Base-by-base conservation (phyloP, 2,113 vertebrate genomes). In the Verasper variegatus region DNA sequence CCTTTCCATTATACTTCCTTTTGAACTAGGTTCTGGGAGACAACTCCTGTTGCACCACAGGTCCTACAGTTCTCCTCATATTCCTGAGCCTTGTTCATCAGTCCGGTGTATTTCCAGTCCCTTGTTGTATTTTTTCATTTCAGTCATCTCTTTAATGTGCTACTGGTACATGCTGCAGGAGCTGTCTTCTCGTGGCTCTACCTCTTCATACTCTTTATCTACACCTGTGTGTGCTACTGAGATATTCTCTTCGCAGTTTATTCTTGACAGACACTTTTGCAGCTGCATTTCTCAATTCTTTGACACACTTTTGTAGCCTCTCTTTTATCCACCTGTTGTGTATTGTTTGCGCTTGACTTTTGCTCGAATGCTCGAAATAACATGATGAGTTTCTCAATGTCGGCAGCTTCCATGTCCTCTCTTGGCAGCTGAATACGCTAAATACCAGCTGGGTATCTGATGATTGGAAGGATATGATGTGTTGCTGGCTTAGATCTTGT, bases 361-460 rank as follows among this genome's bases (percentile, higher is more conserved):
- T 42, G n/a, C 68, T 60, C 0, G 4, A 66, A 64, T 71, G 24
- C 35, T 37, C 40, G 65, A 24, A 58, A 68, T 42, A 68, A 64
- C 66, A 71, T 14, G 45, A 52, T 1, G 1, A 9, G 40, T 68
- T 71, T 27, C 57, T 67, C 62, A 31, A 45, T 63, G 15, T 79
- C 60, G 66, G 27, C 54, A 62, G 56, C 67, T 68, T 72, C 21
- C 17, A 7, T 23, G 24, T 80, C 59, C 26, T 65, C 68, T 20
- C 56, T 57, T 83, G 59, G 55, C 62, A 67, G 54, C 9, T 67
- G 31, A 51, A 81, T 75, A 17, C 23, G 21, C 58, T 60, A 35
- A 60, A 35, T 35, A 64, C 47, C 56, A 68, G 67, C 79, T 80
- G 67, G 61, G 57, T 71, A 68, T 62, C 58, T 20, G 31, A 66